Base-by-base conservation (phyloP, 2,888 invertebrate species). In the Ophion ellenae region DNA sequence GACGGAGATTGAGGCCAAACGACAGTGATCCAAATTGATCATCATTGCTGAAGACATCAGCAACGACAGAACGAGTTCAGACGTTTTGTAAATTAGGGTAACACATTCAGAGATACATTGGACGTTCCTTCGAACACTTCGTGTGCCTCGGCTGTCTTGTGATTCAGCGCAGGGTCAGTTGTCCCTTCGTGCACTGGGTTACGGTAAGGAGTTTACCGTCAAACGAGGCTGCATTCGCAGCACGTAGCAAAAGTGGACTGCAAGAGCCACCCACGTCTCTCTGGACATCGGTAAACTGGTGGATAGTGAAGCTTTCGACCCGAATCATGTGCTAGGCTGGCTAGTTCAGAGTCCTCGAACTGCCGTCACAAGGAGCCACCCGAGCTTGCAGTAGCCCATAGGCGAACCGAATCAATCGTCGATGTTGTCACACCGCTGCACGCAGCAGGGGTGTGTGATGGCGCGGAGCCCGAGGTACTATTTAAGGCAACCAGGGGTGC, bases 341-440 rank as follows among this genome's bases (percentile, higher is more conserved):
- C 73, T 24, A 53, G 70, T 59, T 36, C 67, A 74, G 74, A 63
- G 78, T 85, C 63, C 78, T 85, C 57, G 80, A 77, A 81, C 64
- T 59, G 67, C 64, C 73, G 63, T 61, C 63, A 64, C n/a, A n/a
- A 70, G 69, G 45, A 67, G 57, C 36, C 63, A 70, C 61, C 77
- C 73, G 71, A 83, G 84, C 77, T 73, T 61, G 84, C 78, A 80
- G 40, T 40, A 9, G 71, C 83, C 17, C 76, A 84, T 78, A 24
- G 82, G 81, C 83, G 82, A 84, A 87, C 85, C 69, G 79, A 81
- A 90, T 90, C 90, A 90, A 91, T 89, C 88, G 82, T 86, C 87
- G 86, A 89, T 85, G 86, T 86, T 84, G 84, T 87, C 83, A 86
- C 79, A 77, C 85, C 80, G 74, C 69, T 78, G 74, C 83, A 61